phyloP scores from a whole-genome alignment of 1,140 invertebrate genomes.

The Drosophila virilis region DNA sequence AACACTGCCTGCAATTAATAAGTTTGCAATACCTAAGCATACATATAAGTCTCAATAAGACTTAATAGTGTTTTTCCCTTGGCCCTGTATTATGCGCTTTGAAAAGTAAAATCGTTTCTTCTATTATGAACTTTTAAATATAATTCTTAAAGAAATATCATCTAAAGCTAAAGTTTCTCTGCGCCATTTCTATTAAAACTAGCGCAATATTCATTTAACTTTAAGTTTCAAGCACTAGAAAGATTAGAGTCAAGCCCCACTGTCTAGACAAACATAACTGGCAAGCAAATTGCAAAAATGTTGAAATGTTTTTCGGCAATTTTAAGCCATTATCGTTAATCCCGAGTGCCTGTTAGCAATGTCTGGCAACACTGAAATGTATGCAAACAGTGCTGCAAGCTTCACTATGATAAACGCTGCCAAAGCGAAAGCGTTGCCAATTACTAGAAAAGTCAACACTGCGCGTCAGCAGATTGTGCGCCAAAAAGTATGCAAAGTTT shows the following conservation, averaged over 20 bases:
- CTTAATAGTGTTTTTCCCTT: too few species aligned
- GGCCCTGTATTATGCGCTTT: too few species aligned
- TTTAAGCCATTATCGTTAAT: constrained; percentile 64
- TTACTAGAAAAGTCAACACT: constrained; percentile 73
- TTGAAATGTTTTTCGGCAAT: constrained; percentile 20
- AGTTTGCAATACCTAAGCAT: too few species aligned
- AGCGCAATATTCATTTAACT: neutral
- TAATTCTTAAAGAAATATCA: neutral
- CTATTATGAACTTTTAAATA: too few species aligned
- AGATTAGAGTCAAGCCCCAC: constrained; percentile 1
- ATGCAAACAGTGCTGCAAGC: constrained; percentile 57
- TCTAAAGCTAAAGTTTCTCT: neutral
- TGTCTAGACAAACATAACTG: neutral
- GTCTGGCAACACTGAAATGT: constrained; percentile 38
- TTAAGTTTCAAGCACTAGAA: constrained; percentile 9
- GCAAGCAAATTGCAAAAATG: constrained; percentile 18
- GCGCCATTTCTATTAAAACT: constrained; percentile 10
- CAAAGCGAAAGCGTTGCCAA: constrained; percentile 61
- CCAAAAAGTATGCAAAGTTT: constrained; percentile 68
- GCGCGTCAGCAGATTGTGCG: constrained; percentile 70
- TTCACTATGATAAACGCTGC: constrained; percentile 16
- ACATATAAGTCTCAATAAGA: too few species aligned
- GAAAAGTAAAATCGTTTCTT: too few species aligned
- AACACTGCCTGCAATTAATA: too few species aligned
- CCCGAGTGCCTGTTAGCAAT: constrained; percentile 39